Base-by-base conservation (phyloP, 1,140 invertebrate genomes). In the Vollenhovia emeryi region DNA sequence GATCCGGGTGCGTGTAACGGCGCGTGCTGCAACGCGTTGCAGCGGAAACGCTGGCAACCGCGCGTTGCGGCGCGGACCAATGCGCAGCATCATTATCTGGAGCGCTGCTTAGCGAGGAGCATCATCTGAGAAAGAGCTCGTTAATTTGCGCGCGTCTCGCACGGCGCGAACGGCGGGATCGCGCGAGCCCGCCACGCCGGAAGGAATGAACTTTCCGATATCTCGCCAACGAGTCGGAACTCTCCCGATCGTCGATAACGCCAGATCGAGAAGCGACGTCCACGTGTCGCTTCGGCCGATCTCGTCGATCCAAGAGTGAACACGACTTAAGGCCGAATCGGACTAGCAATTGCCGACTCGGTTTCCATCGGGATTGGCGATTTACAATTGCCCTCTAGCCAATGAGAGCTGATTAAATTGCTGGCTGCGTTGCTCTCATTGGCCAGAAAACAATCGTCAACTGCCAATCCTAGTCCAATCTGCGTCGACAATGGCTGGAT, bases 81-180 rank as follows among this genome's bases (percentile, higher is more conserved):
- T 89, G 88, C 88, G 88, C 88, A 89, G 88, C 88, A 89, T 89
- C 88, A 89, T 89, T 89, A 89, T 89, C 87, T 89, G 88, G 88
- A 89, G 88, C 87, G 87, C 43, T 86, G 88, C 79, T 89, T 87
- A 88, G 71, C 87, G 84, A 84, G 83, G 57, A 89, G 88, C 87
- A 73, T 86, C 88, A 86, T 88, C 88, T 84, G 50, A 75, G 78
- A 68, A 86, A 57, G 30, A 85, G 43, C 87, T 89, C 87, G 88
- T 89, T 89, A 89, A 89, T 88, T 89, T 83, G 76, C 83, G 60
- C 69, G 71, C 71, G 33, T 24, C 55, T n/a, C 33, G 45, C 30
- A 21, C 52, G 21, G 24, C 45, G 18, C 21, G 27, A 43, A 48
- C 48, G 27, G 21, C 62, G 45, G 60, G 24, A 68, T 43, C 71